Conservation (phyloP, 2,113 vertebrate genomes). For the Phylloscopus trochilus region DNA sequence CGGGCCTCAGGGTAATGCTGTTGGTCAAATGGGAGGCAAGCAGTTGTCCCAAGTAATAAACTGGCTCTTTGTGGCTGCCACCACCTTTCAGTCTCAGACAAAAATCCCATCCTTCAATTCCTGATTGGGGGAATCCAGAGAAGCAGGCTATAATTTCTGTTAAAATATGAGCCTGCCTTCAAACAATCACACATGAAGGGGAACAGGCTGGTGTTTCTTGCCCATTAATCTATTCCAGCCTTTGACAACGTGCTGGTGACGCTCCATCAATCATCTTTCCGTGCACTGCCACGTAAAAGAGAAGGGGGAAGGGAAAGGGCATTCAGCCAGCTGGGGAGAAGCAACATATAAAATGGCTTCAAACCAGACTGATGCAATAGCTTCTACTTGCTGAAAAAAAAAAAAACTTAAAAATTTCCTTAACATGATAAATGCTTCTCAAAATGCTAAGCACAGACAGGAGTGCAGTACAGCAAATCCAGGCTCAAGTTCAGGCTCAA, state of each 20-base stretch:
- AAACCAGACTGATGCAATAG: conserved; percentile 42
- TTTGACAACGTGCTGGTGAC: conserved; percentile 28
- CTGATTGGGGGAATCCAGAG: conserved; percentile 34
- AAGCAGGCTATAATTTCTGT: conserved; percentile 18
- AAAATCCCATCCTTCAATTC: conserved; percentile 37
- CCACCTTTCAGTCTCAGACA: conserved; percentile 23
- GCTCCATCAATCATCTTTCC: conserved; percentile 50
- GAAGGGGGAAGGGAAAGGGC: conserved; percentile 43
- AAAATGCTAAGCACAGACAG: not conserved
- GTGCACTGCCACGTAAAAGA: conserved; percentile 4
- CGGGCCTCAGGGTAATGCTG: not conserved
- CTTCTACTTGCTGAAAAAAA: not conserved
- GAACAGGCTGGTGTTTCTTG: conserved; percentile 42
- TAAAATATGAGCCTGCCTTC: conserved; percentile 52
- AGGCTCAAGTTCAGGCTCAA: not conserved
- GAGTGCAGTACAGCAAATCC: not conserved
- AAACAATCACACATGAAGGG: conserved; percentile 36
- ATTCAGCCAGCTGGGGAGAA: conserved; percentile 49
- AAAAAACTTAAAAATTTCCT: not conserved
- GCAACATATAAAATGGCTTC: conserved; percentile 19
- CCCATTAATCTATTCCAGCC: conserved; percentile 62
- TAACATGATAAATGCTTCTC: not conserved
- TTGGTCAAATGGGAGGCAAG: not conserved
- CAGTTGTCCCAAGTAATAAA: conserved; percentile 9
- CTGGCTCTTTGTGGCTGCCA: not conserved